These are phyloP conservation scores for Amphiura filiformis DNA, from an alignment of 35 echinoderm and acorn worm genomes.

Conservation along the genomic window DNA sequence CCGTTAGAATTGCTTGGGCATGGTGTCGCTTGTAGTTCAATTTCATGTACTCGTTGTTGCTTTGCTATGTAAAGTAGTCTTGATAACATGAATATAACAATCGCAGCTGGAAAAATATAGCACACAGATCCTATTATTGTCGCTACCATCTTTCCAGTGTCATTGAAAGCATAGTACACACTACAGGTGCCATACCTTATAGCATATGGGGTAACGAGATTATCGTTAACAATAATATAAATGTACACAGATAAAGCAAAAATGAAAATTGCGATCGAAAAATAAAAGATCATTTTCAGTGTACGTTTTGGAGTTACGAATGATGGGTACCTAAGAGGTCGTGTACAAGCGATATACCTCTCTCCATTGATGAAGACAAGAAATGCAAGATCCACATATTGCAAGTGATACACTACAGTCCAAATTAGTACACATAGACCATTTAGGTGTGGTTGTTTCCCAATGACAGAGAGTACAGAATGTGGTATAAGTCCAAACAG, in stretches of 20 bases:
- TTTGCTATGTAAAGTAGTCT: not conserved
- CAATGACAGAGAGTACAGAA: not conserved
- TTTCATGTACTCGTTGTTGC: not conserved
- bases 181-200: not conserved
- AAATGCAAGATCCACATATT: not conserved
- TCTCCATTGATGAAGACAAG: not conserved
- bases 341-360: not conserved
- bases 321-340: not conserved
- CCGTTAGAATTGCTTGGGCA: not conserved
- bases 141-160: not conserved
- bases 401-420: not conserved
- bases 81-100: not conserved
- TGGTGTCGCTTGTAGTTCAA: not conserved
- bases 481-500: not conserved
- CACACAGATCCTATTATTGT: not conserved
- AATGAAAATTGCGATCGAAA: not conserved
- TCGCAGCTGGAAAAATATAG: not conserved
- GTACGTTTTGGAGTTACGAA: not conserved
- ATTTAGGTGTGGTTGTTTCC: not conserved
- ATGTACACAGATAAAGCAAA: not conserved
- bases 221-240: not conserved
- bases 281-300: not conserved
- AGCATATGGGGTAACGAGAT: not conserved
- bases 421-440: not conserved
- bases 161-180: not conserved